A percentile compares a stretch with the other conserved stretches of the same genome.
phyloP scores from a whole-genome alignment of 2,888 invertebrate species.

The Drosophila kanekoi region DNA sequence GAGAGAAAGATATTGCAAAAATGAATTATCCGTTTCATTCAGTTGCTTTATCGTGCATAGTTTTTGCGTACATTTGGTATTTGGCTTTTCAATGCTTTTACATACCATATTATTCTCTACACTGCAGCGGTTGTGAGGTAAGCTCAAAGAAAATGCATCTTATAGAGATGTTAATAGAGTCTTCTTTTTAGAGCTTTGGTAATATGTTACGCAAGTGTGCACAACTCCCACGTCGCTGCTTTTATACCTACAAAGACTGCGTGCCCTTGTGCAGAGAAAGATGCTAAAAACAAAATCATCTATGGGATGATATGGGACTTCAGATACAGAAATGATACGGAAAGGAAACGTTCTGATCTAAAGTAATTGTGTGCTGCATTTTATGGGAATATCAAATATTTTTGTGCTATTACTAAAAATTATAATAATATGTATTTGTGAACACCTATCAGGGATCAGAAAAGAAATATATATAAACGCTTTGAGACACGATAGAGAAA shows the following conservation, averaged over 20 bases:
- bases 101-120: not conserved
- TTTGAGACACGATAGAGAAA: too few species aligned
- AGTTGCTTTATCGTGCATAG: not conserved
- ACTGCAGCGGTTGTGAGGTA: conserved; percentile 20
- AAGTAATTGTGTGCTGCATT: too few species aligned
- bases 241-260: not conserved
- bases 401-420: not conserved
- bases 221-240: conserved; percentile 11
- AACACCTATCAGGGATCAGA: too few species aligned
- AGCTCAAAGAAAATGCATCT: not conserved
- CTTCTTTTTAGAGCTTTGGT: not conserved
- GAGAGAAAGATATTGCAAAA: not conserved
- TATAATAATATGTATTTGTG: too few species aligned
- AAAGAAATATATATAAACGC: too few species aligned
- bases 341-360: too few species aligned
- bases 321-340: too few species aligned
- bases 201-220: not conserved
- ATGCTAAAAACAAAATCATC: too few species aligned
- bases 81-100: not conserved
- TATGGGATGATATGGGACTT: too few species aligned
- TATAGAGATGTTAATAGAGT: not conserved
- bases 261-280: not conserved
- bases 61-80: not conserved
- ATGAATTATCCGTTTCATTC: not conserved
- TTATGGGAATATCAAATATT: not conserved